Base-by-base conservation (phyloP, 2,797 vertebrate species). In the Bryconaethiops microstoma region DNA sequence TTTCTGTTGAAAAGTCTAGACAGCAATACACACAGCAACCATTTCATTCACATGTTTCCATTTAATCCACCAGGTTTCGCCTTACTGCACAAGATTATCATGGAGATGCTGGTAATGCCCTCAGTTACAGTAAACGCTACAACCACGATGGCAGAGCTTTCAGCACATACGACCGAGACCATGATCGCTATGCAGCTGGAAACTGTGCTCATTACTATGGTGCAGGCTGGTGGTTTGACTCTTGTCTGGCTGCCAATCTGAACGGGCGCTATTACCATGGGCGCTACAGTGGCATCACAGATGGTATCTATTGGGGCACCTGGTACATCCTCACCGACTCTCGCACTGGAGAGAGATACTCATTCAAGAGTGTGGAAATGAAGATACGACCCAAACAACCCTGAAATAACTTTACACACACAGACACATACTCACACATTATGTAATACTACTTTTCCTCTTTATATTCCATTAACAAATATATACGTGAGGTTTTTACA, bases 151-250 rank as follows among this genome's bases (percentile, higher is more conserved):
- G 95, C 72, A 91, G 94, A 79, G 79, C 90, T 17, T 96, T 96
- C 87, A 95, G 93, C 82, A 95, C 94, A 0, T 55, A 89, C 0
- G 94, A 96, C 91, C 88, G 88, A n/a, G 94, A 95, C 87, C 88
- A 95, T 2, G 94, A 96, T 87, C 94, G 93, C 0, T 95, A 96
- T 0, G 21, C 83, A 0, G 82, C 91, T 5, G 95, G 94, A 13
- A 95, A 91, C 90, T 96, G 95, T 60, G 94, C 92, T 25, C 91
- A 92, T 25, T 96, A 95, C 86, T 96, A 95, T 0, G 93, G 94
- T 0, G 92, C 95, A 2, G 94, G 94, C 59, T 95, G 94, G 95
- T 95, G 94, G 94, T 96, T 95, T n/a, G 94, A 95, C 39, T 92
- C 95, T 29, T 96, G 95, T 83, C 88, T 95, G 79, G 95, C 94